phyloP scores from a whole-genome alignment of 2,888 invertebrate genomes.

The Mamestra brassicae region DNA sequence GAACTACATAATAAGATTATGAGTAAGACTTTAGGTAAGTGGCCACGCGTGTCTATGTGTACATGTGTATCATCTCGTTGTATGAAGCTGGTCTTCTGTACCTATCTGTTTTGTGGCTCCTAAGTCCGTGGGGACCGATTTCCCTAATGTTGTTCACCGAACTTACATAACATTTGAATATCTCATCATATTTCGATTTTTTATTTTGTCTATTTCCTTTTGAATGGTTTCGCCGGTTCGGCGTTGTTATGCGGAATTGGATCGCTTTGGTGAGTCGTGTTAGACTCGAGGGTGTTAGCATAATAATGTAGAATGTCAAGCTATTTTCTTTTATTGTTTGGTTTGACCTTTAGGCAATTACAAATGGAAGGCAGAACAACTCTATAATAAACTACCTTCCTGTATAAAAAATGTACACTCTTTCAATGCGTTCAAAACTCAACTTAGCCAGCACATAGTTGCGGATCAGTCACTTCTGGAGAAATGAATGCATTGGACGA shows the following conservation, averaged over 20 bases:
- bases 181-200: conserved; percentile 80
- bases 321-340: conserved; percentile 19
- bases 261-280: conserved; percentile 21
- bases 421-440: no score
- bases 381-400: no score
- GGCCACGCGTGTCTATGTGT: neutral
- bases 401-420: no score
- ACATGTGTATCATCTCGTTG: neutral
- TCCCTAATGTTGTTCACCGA: conserved; percentile 82
- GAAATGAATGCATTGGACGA: no score
- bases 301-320: conserved; percentile 13
- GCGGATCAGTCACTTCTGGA: no score
- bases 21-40: no score
- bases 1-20: no score
- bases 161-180: conserved; percentile 84
- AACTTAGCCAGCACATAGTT: no score
- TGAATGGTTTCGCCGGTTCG: conserved; percentile 50
- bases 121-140: conserved; percentile 74
- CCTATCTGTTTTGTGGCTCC: neutral
- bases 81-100: conserved; percentile 1
- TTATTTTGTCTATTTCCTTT: conserved; percentile 72
- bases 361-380: no score
- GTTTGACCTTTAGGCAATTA: neutral
- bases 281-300: conserved; percentile 16
- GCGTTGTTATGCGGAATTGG: conserved; percentile 59